phyloP scores from a whole-genome alignment of 2,113 vertebrate genomes.

The Felis chaus region DNA sequence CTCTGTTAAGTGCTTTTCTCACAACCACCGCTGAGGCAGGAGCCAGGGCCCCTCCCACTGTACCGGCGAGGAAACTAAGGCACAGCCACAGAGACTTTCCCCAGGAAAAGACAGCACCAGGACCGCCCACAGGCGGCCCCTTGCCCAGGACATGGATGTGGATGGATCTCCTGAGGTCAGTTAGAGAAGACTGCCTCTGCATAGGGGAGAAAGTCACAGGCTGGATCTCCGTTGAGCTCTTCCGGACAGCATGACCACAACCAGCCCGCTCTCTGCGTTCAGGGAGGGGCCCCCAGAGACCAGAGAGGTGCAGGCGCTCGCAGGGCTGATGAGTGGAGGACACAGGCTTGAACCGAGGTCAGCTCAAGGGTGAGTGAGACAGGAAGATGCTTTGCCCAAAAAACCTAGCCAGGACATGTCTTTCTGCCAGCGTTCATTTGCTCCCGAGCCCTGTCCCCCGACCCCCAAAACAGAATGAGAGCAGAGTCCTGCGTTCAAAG shows the following conservation, averaged over 20 bases:
- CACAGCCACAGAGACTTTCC: neutral
- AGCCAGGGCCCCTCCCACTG: neutral
- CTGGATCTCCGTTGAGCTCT: too few relatives aligned
- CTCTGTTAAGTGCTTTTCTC: neutral
- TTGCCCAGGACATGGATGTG: fast-evolving
- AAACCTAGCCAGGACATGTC: neutral
- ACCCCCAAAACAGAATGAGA: neutral
- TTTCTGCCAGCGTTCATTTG: neutral
- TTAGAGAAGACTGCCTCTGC: neutral
- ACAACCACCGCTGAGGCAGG: fast-evolving
- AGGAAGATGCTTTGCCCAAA: fast-evolving
- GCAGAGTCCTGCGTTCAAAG: neutral
- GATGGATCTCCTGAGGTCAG: neutral
- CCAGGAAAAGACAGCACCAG: neutral
- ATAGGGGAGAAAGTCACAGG: fast-evolving
- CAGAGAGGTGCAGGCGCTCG: neutral
- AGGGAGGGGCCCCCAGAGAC: neutral
- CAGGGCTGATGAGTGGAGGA: neutral
- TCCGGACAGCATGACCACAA: fast-evolving
- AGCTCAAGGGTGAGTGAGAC: neutral
- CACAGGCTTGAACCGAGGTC: neutral
- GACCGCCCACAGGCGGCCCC: neutral
- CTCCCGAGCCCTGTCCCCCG: neutral
- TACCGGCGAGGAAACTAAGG: neutral
- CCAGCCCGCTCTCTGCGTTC: fast-evolving